Percentiles rank a stretch among this genome's conserved stretches.
These are phyloP conservation scores for Xanthostigma xanthostigma DNA, from an alignment of 2,888 invertebrate genomes.

Conservation along the genomic window DNA sequence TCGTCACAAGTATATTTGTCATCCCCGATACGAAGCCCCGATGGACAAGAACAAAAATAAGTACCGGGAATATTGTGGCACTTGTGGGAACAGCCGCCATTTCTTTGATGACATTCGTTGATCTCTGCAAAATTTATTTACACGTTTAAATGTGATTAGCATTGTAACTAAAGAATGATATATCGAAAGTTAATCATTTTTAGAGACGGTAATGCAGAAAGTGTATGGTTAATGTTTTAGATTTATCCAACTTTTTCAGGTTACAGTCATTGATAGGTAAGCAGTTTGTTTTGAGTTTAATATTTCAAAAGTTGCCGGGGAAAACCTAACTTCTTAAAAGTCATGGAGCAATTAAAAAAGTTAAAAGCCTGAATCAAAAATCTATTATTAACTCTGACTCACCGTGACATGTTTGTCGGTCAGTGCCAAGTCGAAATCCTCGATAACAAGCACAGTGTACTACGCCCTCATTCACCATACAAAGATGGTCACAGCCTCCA, in stretches of 20 bases:
- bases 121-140: too few species aligned
- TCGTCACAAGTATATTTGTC: conserved; percentile 27
- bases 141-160: too few species aligned
- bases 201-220: not conserved
- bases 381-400: conserved; percentile 9
- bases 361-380: not conserved
- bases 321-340: too few species aligned
- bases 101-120: conserved; percentile 36
- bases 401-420: conserved; percentile 28
- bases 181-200: too few species aligned
- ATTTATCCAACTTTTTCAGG: not conserved
- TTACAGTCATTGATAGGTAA: too few species aligned
- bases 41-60: conserved; percentile 37
- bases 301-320: too few species aligned
- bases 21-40: conserved; percentile 32
- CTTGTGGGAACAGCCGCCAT: conserved; percentile 36
- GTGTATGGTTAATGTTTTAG: not conserved
- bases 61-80: conserved; percentile 41
- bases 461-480: conserved; percentile 24
- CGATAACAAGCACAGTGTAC: conserved; percentile 31
- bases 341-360: not conserved
- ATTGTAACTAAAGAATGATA: too few species aligned
- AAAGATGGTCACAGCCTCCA: conserved; percentile 32
- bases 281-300: too few species aligned
- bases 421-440: conserved; percentile 27